Percentiles rank a stretch among this genome's conserved stretches.
Conservation (phyloP, 2,797 vertebrate genomes). For the Anguilla obscura region DNA sequence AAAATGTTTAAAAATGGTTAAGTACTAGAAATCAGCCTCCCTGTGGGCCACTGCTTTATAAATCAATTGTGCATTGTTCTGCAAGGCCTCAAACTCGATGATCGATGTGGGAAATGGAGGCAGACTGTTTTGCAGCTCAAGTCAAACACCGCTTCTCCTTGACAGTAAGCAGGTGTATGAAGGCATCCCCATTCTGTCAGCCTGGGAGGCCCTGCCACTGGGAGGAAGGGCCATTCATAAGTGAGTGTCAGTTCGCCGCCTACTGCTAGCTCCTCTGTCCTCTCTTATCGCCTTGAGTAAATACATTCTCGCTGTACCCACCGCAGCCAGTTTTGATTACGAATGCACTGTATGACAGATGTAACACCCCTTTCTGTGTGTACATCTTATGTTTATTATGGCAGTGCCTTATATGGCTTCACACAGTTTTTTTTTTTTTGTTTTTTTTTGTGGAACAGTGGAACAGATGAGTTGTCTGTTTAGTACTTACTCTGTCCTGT, state of each 20-base stretch:
- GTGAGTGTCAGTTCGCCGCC: constrained; percentile 71
- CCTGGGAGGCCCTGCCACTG: constrained; percentile 93
- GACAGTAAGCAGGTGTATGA: constrained; percentile 85
- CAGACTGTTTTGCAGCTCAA: background rate
- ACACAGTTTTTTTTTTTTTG: too few relatives aligned
- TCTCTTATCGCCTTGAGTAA: background rate
- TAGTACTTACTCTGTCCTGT: too few relatives aligned
- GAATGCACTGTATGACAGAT: background rate
- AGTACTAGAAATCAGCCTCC: background rate
- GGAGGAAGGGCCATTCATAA: constrained; percentile 95
- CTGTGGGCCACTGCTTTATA: background rate
- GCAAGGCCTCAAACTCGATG: background rate
- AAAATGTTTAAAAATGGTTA: background rate
- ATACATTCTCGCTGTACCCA: background rate
- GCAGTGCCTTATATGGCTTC: too few relatives aligned
- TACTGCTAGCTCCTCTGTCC: background rate
- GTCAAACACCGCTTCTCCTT: constrained; percentile 52
- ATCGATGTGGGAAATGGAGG: background rate
- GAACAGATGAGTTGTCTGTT: too few relatives aligned
- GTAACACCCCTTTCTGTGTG: background rate
- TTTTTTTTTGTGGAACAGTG: too few relatives aligned
- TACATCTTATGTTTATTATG: background rate
- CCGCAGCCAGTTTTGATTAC: constrained; percentile 25
- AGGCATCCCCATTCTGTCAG: constrained; percentile 89
- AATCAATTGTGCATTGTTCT: background rate